Base-by-base conservation (phyloP, 2,888 invertebrate genomes). In the Phania funesta region DNA sequence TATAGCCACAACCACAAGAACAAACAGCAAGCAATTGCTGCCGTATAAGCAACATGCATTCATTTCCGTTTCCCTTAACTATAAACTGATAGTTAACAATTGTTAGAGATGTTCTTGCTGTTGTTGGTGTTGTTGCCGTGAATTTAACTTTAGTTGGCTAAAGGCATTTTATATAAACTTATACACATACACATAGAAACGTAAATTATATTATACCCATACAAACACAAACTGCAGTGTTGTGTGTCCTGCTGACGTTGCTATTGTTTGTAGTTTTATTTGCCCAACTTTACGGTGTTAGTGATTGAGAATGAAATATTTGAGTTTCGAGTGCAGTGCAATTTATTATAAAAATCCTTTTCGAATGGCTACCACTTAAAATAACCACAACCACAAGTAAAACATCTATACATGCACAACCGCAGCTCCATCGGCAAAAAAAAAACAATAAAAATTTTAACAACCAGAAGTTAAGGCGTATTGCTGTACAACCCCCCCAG, bases 281-380 rank as follows among this genome's bases (percentile, higher is more conserved):
- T 52, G 50, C 41, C 78, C 82, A 82, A 78, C 78, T 82, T 74
- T 78, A 54, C 58, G n/a, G 24, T 65, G 70, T 75, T 70, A 64
- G 73, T 83, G 84, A 85, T 84, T 84, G 80, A 29, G 82, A 84
- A 85, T 85, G 85, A 84, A 86, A 84, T 86, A 85, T 85, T 84
- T 80, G 80, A 84, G 78, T 83, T 86, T 82, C 83, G 77, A 76
- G 83, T 84, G 79, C 83, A 78, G 85, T 83, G 82, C 85, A 85
- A 85, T 85, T 84, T 81, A 85, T 85, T 86, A 84, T 84, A 84
- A 86, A 86, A 85, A 84, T 83, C 81, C 81, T 71, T 73, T 50
- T 46, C 65, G 50, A 67, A 80, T 76, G 79, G 80, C 73, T 54
- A 83, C 54, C 71, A 75, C 70, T 79, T 83, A 76, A 76, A 80